Evolutionary conservation across 1,140 invertebrate species (phyloP).

Genomic region (Calephelis virginiensis): DNA sequence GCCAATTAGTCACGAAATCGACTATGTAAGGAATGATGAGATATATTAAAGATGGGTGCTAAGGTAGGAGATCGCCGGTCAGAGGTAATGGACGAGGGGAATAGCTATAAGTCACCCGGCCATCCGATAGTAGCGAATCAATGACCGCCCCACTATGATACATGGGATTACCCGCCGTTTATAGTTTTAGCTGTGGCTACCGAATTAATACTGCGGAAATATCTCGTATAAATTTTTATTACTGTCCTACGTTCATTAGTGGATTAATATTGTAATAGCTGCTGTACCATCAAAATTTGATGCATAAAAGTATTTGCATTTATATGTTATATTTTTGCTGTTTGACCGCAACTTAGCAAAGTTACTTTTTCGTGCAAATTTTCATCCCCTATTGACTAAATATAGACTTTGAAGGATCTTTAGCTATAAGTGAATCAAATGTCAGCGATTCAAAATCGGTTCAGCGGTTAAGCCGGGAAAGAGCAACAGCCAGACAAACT

Average conservation of each 20-base stretch:
- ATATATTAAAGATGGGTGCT: constrained; percentile 53
- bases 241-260: constrained; percentile 33
- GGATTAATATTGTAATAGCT: constrained; percentile 24
- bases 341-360: too few relatives aligned
- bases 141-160: constrained; percentile 72
- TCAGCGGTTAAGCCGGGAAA: too few relatives aligned
- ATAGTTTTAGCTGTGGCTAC: constrained; percentile 66
- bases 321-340: not conserved
- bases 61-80: constrained; percentile 34
- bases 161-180: constrained; percentile 66
- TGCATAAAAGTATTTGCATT: not conserved
- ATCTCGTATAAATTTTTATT: constrained; percentile 53
- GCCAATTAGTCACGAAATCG: constrained; percentile 66
- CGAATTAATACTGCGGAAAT: constrained; percentile 72
- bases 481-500: too few relatives aligned
- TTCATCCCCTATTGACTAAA: too few relatives aligned
- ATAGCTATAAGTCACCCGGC: constrained; percentile 65
- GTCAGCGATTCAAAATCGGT: too few relatives aligned
- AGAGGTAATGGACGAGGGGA: constrained; percentile 64
- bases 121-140: constrained; percentile 70
- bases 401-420: too few relatives aligned
- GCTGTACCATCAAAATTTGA: not conserved
- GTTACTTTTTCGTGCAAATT: too few relatives aligned
- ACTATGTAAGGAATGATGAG: constrained; percentile 58
- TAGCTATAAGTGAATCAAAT: too few relatives aligned